A percentile compares a stretch with the other conserved stretches of the same genome.
These are phyloP conservation scores for Drosophila conformis DNA, from an alignment of 2,888 invertebrate species.

Conservation along the genomic window DNA sequence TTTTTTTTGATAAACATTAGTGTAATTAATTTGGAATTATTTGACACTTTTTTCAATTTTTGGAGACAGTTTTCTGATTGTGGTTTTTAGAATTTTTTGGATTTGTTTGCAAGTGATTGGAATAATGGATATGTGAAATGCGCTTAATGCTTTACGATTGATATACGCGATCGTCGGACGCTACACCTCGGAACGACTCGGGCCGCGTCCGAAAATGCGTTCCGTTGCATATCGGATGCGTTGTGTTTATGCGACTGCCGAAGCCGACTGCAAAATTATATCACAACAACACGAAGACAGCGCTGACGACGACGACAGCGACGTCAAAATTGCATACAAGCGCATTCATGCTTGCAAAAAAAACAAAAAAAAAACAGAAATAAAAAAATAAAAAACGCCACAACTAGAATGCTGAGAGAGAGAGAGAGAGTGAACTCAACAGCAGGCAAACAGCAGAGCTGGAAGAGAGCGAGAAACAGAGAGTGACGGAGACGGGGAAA, in stretches of 20 bases:
- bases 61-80: constrained; percentile 2
- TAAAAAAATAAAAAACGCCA: constrained; percentile 23
- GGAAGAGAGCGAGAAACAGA: constrained; percentile 27
- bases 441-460: background rate
- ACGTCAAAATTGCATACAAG: constrained; percentile 71
- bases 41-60: constrained; percentile 31
- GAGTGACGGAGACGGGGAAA: constrained; percentile 22
- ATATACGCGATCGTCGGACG: constrained; percentile 85
- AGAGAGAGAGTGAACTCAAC: constrained; percentile 23
- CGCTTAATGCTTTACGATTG: constrained; percentile 83
- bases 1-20: background rate
- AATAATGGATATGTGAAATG: constrained; percentile 73
- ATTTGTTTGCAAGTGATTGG: constrained; percentile 45
- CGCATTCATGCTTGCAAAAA: constrained; percentile 69
- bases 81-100: constrained; percentile 36
- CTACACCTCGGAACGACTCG: constrained; percentile 85
- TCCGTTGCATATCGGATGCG: constrained; percentile 86
- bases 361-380: constrained; percentile 19
- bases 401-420: constrained; percentile 64
- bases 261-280: constrained; percentile 84
- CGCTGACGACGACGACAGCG: constrained; percentile 61
- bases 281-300: constrained; percentile 83
- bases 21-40: constrained; percentile 5
- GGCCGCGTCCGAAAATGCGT: constrained; percentile 86
- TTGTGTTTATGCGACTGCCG: constrained; percentile 85